Evolutionary conservation across 64 coral and sea anemone genomes (phyloP).

Genomic region (Dendrophyllia cribrosa): DNA sequence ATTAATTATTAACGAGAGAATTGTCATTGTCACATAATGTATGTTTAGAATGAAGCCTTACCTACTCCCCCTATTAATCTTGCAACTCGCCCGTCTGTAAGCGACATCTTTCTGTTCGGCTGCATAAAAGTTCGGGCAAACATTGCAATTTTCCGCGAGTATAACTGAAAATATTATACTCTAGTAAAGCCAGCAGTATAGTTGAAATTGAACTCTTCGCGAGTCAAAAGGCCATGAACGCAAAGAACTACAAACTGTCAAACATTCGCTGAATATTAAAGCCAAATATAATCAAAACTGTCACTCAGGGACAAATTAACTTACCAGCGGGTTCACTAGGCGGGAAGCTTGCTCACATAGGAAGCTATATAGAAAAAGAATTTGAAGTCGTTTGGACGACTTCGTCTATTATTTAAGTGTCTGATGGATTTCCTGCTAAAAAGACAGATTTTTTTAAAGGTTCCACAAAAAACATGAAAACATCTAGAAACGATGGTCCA

Average conservation of each 20-base stretch:
- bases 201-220: neutral
- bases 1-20: too few relatives aligned
- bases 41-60: neutral
- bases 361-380: neutral
- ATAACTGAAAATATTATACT: neutral
- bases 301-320: neutral
- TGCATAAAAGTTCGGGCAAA: neutral
- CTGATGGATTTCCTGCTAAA: neutral
- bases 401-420: neutral
- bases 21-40: neutral
- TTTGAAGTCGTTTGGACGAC: neutral
- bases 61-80: neutral
- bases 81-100: slow-evolving; percentile 11
- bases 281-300: neutral
- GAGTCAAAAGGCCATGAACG: neutral
- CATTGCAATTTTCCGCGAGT: neutral
- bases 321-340: neutral
- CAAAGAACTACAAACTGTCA: neutral
- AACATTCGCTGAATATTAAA: neutral
- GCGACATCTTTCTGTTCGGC: slow-evolving; percentile 26
- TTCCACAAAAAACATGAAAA: too few relatives aligned
- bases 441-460: too few relatives aligned
- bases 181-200: neutral
- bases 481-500: too few relatives aligned
- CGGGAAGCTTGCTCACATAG: neutral